Base-by-base conservation (phyloP, 2,797 vertebrate species). In the Danio choprae region DNA sequence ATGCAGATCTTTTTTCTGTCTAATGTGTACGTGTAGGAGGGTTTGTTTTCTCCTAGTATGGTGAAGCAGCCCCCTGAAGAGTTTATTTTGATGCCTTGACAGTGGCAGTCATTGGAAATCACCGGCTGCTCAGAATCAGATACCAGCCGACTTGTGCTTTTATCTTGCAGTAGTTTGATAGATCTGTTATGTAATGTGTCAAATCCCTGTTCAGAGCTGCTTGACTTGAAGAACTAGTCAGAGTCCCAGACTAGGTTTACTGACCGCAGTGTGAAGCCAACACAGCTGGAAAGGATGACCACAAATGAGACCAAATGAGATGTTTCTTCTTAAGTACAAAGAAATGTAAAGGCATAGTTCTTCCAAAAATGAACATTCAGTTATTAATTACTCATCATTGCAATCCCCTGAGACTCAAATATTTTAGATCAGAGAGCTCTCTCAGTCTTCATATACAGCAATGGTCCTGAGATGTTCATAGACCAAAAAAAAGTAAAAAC, bases 151-250 rank as follows among this genome's bases (percentile, higher is more conserved):
- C 15, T 63, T 43, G 48, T n/a, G 60, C 13, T 76, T 20, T 65
- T 13, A 65, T 18, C 2, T 13, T 44, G 29, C 18, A 11, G 6
- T 44, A 64, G 38, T 55, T 75, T 75, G n/a, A 53, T 55, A 22
- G 11, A 10, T 44, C 55, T 73, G 50, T 65, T 76, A 53, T 53
- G 18, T 43, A 44, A 36, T 55, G 40, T 55, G 36, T 64, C 18
- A 43, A 16, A 41, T n/a, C 15, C 9, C 1, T 56, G 29, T 65
- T 65, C 12, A n/a, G 36, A 51, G 12, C 9, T 56, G 50, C 40
- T 77, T 67, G 12, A 67, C 56, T 65, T 67, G 4, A 77, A 77
- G 6, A 13, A 16, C 18, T 56, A n/a, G 38, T 46, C 62, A 44
- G 7, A 76, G 15, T 65, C 13, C 20, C 62, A 55, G 41, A 20